Conservation (phyloP, 1,140 invertebrate genomes). For the Rhagoletis pomonella region DNA sequence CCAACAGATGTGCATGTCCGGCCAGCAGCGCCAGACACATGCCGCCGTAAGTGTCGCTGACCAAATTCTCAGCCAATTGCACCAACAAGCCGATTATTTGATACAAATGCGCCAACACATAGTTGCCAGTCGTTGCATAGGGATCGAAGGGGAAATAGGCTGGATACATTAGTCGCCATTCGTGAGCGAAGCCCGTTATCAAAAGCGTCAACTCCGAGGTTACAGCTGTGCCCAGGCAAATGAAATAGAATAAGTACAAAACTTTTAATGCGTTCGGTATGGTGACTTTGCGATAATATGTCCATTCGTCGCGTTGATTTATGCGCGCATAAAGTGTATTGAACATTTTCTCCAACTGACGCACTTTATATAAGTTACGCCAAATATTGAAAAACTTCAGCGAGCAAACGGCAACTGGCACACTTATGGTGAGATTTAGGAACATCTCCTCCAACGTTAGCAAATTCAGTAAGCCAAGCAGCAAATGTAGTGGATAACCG, state of each 20-base stretch:
- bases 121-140: background rate
- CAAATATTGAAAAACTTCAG: conserved; percentile 50
- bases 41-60: conserved; percentile 54
- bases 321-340: conserved; percentile 49
- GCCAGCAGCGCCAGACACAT: conserved; percentile 50
- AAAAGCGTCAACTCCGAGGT: conserved; percentile 42
- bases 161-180: conserved; percentile 54
- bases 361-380: conserved; percentile 36
- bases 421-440: conserved; percentile 39
- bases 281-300: background rate
- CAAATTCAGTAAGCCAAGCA: background rate
- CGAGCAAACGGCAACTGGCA: background rate
- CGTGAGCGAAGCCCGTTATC: conserved; percentile 1
- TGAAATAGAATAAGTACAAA: conserved; percentile 36
- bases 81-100: conserved; percentile 46
- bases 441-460: background rate
- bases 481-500: conserved; percentile 52
- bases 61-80: conserved; percentile 40
- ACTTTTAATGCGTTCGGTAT: conserved; percentile 17
- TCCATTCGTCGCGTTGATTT: background rate
- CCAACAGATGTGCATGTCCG: conserved; percentile 49
- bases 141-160: conserved; percentile 57
- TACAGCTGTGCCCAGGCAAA: conserved; percentile 25
- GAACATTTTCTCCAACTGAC: conserved; percentile 52
- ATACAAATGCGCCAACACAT: conserved; percentile 49